Evolutionary conservation across 2,797 vertebrate genomes (phyloP).

Genomic region (Hypotaenidia philippensis): DNA sequence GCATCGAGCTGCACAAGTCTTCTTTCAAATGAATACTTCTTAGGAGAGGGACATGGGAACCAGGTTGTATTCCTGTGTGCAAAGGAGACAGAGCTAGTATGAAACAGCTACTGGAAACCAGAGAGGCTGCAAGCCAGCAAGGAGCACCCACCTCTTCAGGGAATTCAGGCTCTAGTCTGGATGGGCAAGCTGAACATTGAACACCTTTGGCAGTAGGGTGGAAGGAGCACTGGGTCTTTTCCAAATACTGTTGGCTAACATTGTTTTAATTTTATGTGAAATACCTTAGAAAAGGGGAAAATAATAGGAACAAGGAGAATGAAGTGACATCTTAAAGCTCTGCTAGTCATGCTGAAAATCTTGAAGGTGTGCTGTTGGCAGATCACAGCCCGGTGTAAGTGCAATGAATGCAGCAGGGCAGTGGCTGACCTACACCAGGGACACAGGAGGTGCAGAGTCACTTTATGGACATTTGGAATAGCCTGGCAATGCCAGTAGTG

Average conservation of each 20-base stretch:
- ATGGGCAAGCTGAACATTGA: fast-evolving
- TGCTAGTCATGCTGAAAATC: neutral
- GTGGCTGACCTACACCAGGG: neutral
- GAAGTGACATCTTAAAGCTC: neutral
- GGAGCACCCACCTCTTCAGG: neutral
- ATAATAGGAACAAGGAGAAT: neutral
- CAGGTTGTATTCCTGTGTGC: neutral
- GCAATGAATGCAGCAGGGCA: neutral
- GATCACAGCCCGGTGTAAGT: fast-evolving
- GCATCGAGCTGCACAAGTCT: neutral
- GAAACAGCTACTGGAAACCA: neutral
- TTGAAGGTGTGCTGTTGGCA: neutral
- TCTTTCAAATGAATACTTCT: neutral
- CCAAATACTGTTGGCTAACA: neutral
- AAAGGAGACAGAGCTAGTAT: neutral
- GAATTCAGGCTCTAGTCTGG: neutral
- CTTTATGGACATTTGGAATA: neutral
- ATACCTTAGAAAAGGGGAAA: neutral
- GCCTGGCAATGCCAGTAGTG: neutral
- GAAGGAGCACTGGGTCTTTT: neutral
- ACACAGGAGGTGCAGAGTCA: neutral
- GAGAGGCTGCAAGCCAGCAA: neutral
- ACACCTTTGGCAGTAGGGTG: fast-evolving
- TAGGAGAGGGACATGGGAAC: neutral
- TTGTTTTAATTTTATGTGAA: neutral